Percentiles rank a stretch among this genome's conserved stretches.
Conservation (phyloP, 2,888 invertebrate genomes). For the Caenorhabditis panamensis region DNA sequence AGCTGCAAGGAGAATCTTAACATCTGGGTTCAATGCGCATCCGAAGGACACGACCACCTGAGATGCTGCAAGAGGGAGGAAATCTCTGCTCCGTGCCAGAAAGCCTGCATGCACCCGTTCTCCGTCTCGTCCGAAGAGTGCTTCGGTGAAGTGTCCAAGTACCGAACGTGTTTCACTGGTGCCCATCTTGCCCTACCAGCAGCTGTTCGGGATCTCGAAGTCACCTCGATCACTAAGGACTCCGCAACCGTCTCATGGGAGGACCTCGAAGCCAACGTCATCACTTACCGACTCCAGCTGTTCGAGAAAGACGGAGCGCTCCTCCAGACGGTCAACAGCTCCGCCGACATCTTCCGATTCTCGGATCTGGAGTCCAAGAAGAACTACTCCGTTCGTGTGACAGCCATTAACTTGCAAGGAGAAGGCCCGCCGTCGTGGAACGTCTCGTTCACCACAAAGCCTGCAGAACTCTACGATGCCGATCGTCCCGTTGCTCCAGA, state of each 20-base stretch:
- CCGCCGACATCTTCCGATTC: slow-evolving; percentile 63
- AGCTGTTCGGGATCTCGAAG: slow-evolving; percentile 61
- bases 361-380: slow-evolving; percentile 49
- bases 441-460: slow-evolving; percentile 66
- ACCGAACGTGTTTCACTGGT: slow-evolving; percentile 61
- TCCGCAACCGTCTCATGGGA: slow-evolving; percentile 66
- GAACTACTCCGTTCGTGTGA: slow-evolving; percentile 61
- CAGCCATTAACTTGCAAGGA: slow-evolving; percentile 60
- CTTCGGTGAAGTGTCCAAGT: slow-evolving; percentile 46
- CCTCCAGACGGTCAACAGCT: slow-evolving; percentile 53
- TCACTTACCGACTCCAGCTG: slow-evolving; percentile 57
- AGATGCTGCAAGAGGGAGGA: slow-evolving; percentile 69
- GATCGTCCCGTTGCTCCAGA: slow-evolving; percentile 66
- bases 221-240: slow-evolving; percentile 56
- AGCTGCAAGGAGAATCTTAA: slow-evolving; percentile 62
- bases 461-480: slow-evolving; percentile 40
- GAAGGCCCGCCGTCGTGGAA: slow-evolving; percentile 71
- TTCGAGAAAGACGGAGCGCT: slow-evolving; percentile 47
- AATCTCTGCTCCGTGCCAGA: slow-evolving; percentile 64
- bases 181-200: slow-evolving; percentile 55
- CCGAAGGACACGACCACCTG: slow-evolving; percentile 71
- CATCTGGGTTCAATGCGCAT: slow-evolving; percentile 70
- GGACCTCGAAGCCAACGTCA: slow-evolving; percentile 59
- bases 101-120: slow-evolving; percentile 73
- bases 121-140: slow-evolving; percentile 51